These are phyloP conservation scores for Heliconius erato DNA, from an alignment of 2,888 invertebrate genomes.

Conservation along the genomic window DNA sequence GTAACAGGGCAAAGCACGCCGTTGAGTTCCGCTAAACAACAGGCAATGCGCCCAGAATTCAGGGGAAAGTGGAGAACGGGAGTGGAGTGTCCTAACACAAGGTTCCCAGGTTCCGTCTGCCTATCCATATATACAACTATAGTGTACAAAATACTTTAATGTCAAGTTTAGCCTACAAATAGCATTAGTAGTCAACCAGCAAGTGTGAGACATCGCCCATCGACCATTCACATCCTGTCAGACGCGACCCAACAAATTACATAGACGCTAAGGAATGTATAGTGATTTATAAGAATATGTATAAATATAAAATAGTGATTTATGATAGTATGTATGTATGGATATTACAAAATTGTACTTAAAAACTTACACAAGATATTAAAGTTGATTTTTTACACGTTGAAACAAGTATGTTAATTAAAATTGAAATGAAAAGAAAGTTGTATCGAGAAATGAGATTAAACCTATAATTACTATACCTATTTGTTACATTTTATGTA, in stretches of 20 bases:
- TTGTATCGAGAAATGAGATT: conserved; percentile 7
- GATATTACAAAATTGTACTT: background rate
- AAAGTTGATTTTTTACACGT: background rate
- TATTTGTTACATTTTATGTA: conserved; percentile 1
- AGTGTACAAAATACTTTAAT: conserved; percentile 1
- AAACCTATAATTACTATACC: conserved; percentile 3
- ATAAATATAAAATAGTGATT: no score
- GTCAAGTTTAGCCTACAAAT: conserved; percentile 28
- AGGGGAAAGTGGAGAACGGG: no score
- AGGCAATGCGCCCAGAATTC: no score
- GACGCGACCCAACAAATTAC: conserved; percentile 46
- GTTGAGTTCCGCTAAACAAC: no score
- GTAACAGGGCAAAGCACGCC: no score
- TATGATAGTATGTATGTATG: no score
- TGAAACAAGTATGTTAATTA: conserved; percentile 2
- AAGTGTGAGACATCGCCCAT: conserved; percentile 33
- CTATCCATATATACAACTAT: background rate
- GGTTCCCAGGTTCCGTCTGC: no score
- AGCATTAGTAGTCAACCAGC: conserved; percentile 42
- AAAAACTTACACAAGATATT: background rate
- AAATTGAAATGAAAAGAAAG: conserved; percentile 1
- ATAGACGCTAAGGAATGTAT: conserved; percentile 43
- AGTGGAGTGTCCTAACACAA: no score
- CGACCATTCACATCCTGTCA: conserved; percentile 51
- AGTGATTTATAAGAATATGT: conserved; percentile 24